Base-by-base conservation (phyloP, 92 coral and sea anemone species). In the Chrysogorgia sp. region DNA sequence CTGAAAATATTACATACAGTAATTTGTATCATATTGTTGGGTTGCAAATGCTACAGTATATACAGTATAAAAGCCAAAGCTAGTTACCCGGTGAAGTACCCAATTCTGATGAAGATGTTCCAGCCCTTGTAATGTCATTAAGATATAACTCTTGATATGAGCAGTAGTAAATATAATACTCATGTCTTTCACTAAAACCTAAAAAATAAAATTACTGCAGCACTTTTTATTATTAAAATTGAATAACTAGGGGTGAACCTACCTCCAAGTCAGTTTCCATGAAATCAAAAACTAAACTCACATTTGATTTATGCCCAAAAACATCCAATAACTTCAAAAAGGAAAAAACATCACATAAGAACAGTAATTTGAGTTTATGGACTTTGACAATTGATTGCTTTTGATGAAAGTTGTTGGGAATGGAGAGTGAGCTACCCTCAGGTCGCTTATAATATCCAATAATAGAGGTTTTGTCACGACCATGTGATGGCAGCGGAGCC, bases 261-360 rank as follows among this genome's bases (percentile, higher is more conserved):
- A 93, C 98, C 97, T 93, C 98, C 34, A 93, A 81, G 74, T 93
- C 98, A 65, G 98, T 93, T 58, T 91, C 97, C 98, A 93, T 91
- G 72, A 93, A 93, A 79, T 91, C 94, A 91, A 93, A 93, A 29
- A 93, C 98, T 48, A 93, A 88, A 80, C 98, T 93, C 48, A 93
- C 92, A 75, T 91, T 93, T 20, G 98, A 93, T 37, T 93, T 93
- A 76, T 93, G 97, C 25, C 98, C 98, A 91, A 91, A 93, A 9
- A 93, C 98, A 83, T 93, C 98, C 82, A 93, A 49, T 47, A 93
- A 88, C 98, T 93, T 45, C 17, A 53, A 3, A 6, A 40, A 63
- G 40, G 2, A 86, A n/a, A 60, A 58, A 20, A 9, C 23, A 63
- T 40, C 28, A 41, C 58, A 29, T 29, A 9, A 80, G 20, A 2